Base-by-base conservation (phyloP, 2,797 vertebrate species). In the Halcyon smyrnensis region DNA sequence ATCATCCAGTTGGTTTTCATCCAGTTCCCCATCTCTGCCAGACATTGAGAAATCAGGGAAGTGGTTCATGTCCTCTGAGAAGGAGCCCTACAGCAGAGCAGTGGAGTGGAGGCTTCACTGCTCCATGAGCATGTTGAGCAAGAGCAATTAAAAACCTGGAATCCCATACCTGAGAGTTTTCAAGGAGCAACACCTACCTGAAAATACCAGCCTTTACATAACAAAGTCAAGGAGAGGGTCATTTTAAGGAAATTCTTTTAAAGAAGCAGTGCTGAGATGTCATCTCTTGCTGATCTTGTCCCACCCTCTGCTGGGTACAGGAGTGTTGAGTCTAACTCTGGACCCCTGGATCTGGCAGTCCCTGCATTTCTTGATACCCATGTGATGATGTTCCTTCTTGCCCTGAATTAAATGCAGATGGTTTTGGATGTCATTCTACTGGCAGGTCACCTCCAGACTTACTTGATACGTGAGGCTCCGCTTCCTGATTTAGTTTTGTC, bases 1-100 rank as follows among this genome's bases (percentile, higher is more conserved):
- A 71, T 81, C 54, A 75, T 82, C 91, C 95, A 97, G 57, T 12
- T 96, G 93, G 41, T 96, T 94, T 96, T 86, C 53, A 69, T 93
- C 94, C 95, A 96, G 75, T 83, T 92, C 41, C 65, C 43, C 23
- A 16, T 92, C 71, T 89, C 69, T 92, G 92, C 94, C 94, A 96
- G 79, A 46, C 54, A 36, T 60, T 95, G 89, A 93, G 91, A 93
- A 94, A 93, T 54, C 0, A 0, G 45, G 46, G 24, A 87, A 92
- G 37, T 3, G 3, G 68, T 91, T 96, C 87, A 21, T 50, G 81
- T 92, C 79, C 91, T 91, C 50, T 76, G 54, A 86, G 43, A 46
- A 75, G 69, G 57, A 69, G 37, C 34, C 54, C 46, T 63, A 41
- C 62, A 77, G 70, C 68, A 56, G 60, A 93, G 68, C 69, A 65